These are phyloP conservation scores for Apodemia hepburni DNA, from an alignment of 2,888 invertebrate species.

Conservation along the genomic window DNA sequence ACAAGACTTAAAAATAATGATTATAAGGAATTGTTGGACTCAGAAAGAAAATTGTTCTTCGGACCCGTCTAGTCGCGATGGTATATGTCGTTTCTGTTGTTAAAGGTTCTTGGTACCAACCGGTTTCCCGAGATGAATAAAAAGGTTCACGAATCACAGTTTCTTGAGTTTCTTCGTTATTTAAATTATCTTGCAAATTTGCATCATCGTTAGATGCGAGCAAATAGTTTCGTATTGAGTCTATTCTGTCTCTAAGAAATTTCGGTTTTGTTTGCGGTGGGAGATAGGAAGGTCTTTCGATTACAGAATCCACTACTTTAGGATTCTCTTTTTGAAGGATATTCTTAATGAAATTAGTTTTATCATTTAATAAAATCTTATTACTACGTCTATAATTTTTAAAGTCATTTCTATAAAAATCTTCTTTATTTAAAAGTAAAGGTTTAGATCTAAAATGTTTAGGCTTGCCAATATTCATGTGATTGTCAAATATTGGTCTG, in stretches of 20 bases:
- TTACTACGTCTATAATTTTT: constrained; percentile 32
- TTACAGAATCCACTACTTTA: constrained; percentile 27
- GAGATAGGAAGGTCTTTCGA: constrained; percentile 34
- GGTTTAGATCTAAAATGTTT: constrained; percentile 37
- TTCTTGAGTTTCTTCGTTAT: constrained; percentile 16
- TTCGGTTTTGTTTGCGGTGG: constrained; percentile 36
- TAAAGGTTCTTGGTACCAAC: constrained; percentile 28
- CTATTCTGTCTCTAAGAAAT: constrained; percentile 41
- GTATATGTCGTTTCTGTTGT: constrained; percentile 26
- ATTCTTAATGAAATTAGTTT: constrained; percentile 32
- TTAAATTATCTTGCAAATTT: constrained; percentile 4
- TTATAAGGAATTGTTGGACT: constrained; percentile 60
- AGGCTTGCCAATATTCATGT: constrained; percentile 26
- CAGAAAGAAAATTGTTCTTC: constrained; percentile 59
- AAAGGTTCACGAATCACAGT: constrained; percentile 24
- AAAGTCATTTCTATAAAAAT: constrained; percentile 38
- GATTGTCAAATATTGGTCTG: constrained; percentile 40
- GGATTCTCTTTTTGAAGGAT: constrained; percentile 20
- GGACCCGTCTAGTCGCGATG: constrained; percentile 36
- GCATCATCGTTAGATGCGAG: constrained; percentile 32
- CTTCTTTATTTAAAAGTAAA: constrained; percentile 34
- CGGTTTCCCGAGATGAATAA: constrained; percentile 31
- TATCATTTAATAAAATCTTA: constrained; percentile 36
- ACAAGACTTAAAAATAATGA: constrained; percentile 45
- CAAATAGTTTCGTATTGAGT: constrained; percentile 43